Evolutionary conservation across 2,888 invertebrate species (phyloP).

Genomic region (Choreutis nemorana): DNA sequence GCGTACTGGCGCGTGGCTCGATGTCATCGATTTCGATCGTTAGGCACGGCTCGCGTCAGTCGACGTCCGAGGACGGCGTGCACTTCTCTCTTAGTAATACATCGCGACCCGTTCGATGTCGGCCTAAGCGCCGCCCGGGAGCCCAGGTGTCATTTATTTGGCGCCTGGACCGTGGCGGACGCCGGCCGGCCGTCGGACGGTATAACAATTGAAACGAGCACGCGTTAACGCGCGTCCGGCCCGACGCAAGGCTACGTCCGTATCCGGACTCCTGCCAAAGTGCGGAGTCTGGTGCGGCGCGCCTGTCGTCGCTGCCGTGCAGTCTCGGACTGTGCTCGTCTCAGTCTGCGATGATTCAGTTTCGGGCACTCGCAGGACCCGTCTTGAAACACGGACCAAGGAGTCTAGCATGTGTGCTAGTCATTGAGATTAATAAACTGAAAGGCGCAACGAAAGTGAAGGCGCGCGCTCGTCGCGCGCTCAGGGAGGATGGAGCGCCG

Average conservation of each 20-base stretch:
- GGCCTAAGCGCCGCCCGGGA: constrained; percentile 34
- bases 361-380: constrained; percentile 57
- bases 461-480: constrained; percentile 28
- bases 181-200: constrained; percentile 17
- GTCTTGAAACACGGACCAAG: constrained; percentile 79
- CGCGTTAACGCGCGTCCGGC: constrained; percentile 22
- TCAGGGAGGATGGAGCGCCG: constrained; percentile 50
- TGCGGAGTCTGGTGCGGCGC: constrained; percentile 25
- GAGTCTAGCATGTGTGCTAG: constrained; percentile 77
- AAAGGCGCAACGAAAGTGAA: constrained; percentile 75
- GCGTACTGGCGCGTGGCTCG: constrained; percentile 16
- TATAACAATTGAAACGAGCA: no score
- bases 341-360: constrained; percentile 23
- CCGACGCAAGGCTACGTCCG: constrained; percentile 25
- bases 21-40: constrained; percentile 12
- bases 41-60: constrained; percentile 19
- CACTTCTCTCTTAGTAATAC: constrained; percentile 50
- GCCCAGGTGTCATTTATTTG: no score
- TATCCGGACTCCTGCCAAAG: constrained; percentile 23
- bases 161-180: constrained; percentile 18
- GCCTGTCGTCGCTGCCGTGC: constrained; percentile 22
- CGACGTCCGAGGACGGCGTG: constrained; percentile 24
- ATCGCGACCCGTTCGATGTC: constrained; percentile 61
- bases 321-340: constrained; percentile 30
- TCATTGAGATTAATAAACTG: constrained; percentile 68